phyloP scores from a whole-genome alignment of 53 echinoderm and acorn worm genomes.

The Echinometra lucunter region DNA sequence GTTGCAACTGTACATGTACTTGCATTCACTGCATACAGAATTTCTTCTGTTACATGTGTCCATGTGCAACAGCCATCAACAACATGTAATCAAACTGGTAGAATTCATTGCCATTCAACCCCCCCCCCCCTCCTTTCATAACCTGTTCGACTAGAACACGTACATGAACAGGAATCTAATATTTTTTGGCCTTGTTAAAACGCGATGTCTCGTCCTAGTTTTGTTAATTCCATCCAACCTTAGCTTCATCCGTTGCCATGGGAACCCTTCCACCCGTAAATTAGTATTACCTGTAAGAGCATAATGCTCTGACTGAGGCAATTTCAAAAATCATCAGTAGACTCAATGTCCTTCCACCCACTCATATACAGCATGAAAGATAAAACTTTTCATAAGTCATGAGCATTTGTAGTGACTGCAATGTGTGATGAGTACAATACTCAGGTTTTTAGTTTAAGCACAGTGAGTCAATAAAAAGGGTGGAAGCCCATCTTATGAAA shows the following conservation, averaged over 20 bases:
- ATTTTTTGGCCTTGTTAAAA: neutral
- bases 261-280: neutral
- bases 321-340: neutral
- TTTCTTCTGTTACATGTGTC: neutral
- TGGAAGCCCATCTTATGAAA: no score
- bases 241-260: neutral
- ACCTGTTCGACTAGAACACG: neutral
- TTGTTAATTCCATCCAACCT: slow-evolving; percentile 1
- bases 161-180: neutral
- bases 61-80: no score
- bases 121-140: neutral
- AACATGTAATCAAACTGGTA: neutral
- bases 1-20: no score
- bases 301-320: neutral
- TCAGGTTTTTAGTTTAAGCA: no score
- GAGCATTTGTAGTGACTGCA: neutral
- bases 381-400: neutral
- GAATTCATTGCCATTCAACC: no score
- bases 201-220: neutral
- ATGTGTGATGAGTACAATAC: no score
- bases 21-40: no score
- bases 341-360: neutral
- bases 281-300: neutral
- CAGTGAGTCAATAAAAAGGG: no score
- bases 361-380: neutral